Evolutionary conservation across 2,888 invertebrate species (phyloP).

Genomic region (Stenchaetothrips biformis): DNA sequence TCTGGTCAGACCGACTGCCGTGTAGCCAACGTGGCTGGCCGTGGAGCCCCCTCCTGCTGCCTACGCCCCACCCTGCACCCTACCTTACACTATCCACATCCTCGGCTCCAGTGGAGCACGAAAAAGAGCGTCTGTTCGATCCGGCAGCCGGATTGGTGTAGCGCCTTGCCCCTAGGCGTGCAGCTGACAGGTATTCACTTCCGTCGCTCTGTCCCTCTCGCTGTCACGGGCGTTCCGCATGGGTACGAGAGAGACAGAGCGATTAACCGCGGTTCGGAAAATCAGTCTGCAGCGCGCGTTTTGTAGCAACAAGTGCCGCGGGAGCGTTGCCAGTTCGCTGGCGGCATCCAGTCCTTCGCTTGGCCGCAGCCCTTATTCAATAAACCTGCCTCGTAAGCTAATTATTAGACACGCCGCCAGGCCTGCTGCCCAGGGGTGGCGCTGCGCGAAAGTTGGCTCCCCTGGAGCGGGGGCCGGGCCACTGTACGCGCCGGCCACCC

Average conservation of each 20-base stretch:
- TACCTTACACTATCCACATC: not conserved
- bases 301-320: not conserved
- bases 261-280: not conserved
- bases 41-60: not conserved
- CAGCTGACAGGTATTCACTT: no score
- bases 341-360: not conserved
- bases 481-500: not conserved
- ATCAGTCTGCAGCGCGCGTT: not conserved
- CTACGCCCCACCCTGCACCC: not conserved
- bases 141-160: not conserved
- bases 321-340: not conserved
- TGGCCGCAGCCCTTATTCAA: not conserved
- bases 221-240: not conserved
- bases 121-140: not conserved
- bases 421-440: not conserved
- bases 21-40: no score
- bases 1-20: not conserved
- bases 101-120: not conserved
- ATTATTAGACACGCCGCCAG: not conserved
- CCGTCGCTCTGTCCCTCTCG: no score
- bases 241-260: not conserved
- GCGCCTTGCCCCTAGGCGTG: no score
- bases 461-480: not conserved
- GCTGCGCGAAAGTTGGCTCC: not conserved
- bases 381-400: conserved; percentile 3